Conservation (phyloP, 2,888 invertebrate genomes). For the Andrena praecox region DNA sequence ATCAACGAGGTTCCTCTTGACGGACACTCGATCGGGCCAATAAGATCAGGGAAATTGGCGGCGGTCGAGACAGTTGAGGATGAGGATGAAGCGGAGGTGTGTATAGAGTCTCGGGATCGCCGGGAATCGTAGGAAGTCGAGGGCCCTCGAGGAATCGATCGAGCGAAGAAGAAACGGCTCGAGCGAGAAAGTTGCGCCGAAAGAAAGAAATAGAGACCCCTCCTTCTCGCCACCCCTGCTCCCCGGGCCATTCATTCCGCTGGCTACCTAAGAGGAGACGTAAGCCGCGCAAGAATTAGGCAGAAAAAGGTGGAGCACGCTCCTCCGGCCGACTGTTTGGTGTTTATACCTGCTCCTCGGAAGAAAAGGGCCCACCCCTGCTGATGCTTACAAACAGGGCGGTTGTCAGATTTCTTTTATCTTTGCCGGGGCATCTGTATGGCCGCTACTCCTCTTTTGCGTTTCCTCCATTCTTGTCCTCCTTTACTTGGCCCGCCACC, state of each 20-base stretch:
- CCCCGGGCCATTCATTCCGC: constrained; percentile 47
- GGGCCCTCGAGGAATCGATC: constrained; percentile 58
- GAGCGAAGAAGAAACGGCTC: constrained; percentile 39
- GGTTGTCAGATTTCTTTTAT: constrained; percentile 84
- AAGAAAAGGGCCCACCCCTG: constrained; percentile 63
- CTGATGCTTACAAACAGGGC: constrained; percentile 82
- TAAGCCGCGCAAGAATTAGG: constrained; percentile 75
- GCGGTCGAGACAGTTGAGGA: too few species aligned
- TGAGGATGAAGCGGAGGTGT: neutral
- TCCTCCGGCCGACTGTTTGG: constrained; percentile 72
- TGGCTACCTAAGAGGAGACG: constrained; percentile 60
- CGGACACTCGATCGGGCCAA: constrained; percentile 48
- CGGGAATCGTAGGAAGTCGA: constrained; percentile 49
- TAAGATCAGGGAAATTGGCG: constrained; percentile 13
- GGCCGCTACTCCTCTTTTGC: constrained; percentile 59
- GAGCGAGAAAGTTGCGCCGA: constrained; percentile 51
- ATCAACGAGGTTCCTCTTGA: constrained; percentile 52
- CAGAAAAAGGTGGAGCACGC: constrained; percentile 74
- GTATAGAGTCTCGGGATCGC: neutral
- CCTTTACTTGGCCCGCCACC: constrained; percentile 26
- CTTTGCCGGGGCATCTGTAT: constrained; percentile 81
- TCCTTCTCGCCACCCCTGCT: constrained; percentile 2
- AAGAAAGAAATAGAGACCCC: constrained; percentile 31
- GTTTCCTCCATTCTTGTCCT: constrained; percentile 50
- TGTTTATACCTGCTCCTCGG: constrained; percentile 81